These are phyloP conservation scores for Eilema caniola DNA, from an alignment of 2,888 invertebrate genomes.

Conservation along the genomic window DNA sequence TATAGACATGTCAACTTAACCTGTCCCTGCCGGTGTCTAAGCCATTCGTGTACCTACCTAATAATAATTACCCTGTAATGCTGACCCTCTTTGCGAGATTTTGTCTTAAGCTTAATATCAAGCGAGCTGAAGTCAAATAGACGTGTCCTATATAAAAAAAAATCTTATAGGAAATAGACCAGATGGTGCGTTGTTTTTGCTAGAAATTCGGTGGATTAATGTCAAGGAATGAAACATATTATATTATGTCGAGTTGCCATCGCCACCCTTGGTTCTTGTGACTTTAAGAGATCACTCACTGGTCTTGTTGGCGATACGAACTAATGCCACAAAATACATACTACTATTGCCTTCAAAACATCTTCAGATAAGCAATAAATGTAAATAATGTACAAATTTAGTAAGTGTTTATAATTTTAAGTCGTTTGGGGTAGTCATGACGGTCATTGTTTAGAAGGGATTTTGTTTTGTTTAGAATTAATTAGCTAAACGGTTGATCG, in stretches of 20 bases:
- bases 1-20: not conserved
- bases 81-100: too few relatives aligned
- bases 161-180: too few relatives aligned
- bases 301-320: too few relatives aligned
- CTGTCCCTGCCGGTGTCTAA: not conserved
- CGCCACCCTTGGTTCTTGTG: too few relatives aligned
- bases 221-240: not conserved
- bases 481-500: not conserved
- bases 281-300: not conserved
- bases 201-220: not conserved
- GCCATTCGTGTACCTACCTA: too few relatives aligned
- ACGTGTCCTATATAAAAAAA: too few relatives aligned
- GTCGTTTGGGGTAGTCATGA: not conserved
- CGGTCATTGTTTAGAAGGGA: not conserved
- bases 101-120: too few relatives aligned
- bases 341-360: not conserved
- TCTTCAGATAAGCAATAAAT: not conserved
- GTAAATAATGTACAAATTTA: not conserved
- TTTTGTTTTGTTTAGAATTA: not conserved
- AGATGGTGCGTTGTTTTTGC: not conserved
- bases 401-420: not conserved
- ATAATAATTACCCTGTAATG: too few relatives aligned
- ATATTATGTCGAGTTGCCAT: too few relatives aligned
- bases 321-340: too few relatives aligned
- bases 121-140: too few relatives aligned